phyloP scores from a whole-genome alignment of 2,888 invertebrate genomes.

The Andricus quercusramuli region DNA sequence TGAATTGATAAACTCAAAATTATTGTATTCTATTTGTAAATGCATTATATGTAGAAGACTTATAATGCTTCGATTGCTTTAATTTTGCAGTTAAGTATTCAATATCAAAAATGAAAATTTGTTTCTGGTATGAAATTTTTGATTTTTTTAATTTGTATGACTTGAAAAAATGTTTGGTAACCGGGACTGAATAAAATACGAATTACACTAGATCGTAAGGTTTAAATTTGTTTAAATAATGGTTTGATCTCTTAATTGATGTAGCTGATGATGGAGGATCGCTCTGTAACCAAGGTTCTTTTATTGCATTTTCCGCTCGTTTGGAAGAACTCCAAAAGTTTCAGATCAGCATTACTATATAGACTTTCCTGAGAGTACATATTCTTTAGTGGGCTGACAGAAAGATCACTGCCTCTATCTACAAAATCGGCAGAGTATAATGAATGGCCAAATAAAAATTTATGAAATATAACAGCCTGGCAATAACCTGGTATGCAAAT shows the following conservation, averaged over 20 bases:
- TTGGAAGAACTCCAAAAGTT: conserved; percentile 16
- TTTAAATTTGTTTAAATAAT: not conserved
- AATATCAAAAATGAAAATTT: too few species aligned
- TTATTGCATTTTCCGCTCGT: not conserved
- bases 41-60: too few species aligned
- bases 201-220: too few species aligned
- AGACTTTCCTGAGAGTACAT: conserved; percentile 11
- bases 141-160: too few species aligned
- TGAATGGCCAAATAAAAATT: conserved; percentile 15
- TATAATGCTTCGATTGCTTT: too few species aligned
- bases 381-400: conserved; percentile 21
- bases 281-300: not conserved
- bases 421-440: conserved; percentile 15
- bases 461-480: not conserved
- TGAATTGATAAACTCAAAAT: too few species aligned
- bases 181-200: too few species aligned
- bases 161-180: too few species aligned
- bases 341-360: conserved; percentile 11
- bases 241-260: not conserved
- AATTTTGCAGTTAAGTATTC: too few species aligned
- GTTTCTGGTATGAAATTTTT: too few species aligned
- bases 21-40: too few species aligned
- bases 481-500: too few species aligned
- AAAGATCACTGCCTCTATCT: not conserved
- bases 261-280: not conserved